A percentile compares a stretch with the other conserved stretches of the same genome.
phyloP scores from a whole-genome alignment of 2,888 invertebrate genomes.

The Mythimna impura region DNA sequence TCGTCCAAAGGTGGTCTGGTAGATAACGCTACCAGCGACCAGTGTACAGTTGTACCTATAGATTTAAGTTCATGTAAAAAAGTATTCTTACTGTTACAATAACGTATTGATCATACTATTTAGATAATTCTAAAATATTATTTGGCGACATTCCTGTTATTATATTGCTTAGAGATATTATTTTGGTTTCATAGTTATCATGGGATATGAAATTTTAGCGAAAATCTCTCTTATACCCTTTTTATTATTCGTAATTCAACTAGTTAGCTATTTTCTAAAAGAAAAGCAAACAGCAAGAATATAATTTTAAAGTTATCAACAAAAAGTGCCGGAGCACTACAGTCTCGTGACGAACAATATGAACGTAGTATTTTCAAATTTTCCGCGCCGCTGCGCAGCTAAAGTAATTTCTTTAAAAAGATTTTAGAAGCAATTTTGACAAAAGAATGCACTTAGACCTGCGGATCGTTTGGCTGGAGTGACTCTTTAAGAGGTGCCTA shows the following conservation, averaged over 20 bases:
- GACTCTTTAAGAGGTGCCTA: constrained; percentile 49
- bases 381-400: constrained; percentile 57
- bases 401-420: constrained; percentile 62
- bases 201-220: too few relatives aligned
- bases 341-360: constrained; percentile 45
- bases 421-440: constrained; percentile 62
- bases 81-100: too few relatives aligned
- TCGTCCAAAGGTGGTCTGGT: too few relatives aligned
- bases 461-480: too few relatives aligned
- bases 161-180: neutral
- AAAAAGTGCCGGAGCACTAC: constrained; percentile 28
- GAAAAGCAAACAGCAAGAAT: constrained; percentile 26
- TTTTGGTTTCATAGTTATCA: neutral
- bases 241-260: rapidly evolving
- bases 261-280: constrained; percentile 12
- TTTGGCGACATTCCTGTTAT: too few relatives aligned
- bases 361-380: constrained; percentile 63
- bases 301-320: constrained; percentile 19
- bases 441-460: too few relatives aligned
- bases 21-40: too few relatives aligned
- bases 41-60: too few relatives aligned
- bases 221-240: neutral
- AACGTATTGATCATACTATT: too few relatives aligned
- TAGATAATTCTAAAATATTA: too few relatives aligned
- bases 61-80: too few relatives aligned